Evolutionary conservation across 35 echinoderm and acorn worm species (phyloP).

Genomic region (Lytechinus pictus): DNA sequence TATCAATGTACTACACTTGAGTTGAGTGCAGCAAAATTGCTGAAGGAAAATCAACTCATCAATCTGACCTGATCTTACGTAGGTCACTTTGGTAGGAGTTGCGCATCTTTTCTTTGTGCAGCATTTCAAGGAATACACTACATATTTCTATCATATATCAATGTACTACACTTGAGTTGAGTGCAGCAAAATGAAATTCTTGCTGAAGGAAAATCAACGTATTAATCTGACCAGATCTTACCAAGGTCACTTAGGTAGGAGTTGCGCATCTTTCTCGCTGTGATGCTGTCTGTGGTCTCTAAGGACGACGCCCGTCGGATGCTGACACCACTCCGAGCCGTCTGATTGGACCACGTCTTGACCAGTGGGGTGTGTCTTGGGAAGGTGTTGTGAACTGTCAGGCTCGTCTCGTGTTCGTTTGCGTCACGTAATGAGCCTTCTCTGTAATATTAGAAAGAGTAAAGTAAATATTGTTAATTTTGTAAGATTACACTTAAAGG

Average conservation of each 20-base stretch:
- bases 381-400: not conserved
- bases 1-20: no score
- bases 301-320: slow-evolving; percentile 80
- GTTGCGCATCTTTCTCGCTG: slow-evolving; percentile 53
- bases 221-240: not conserved
- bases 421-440: slow-evolving; percentile 35
- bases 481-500: no score
- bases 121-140: no score
- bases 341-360: slow-evolving; percentile 78
- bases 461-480: no score
- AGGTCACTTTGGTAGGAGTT: slow-evolving; percentile 24
- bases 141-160: no score
- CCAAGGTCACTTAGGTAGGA: slow-evolving; percentile 54
- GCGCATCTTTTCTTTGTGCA: no score
- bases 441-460: not conserved
- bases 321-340: slow-evolving; percentile 52
- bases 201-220: not conserved
- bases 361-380: not conserved
- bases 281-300: slow-evolving; percentile 65
- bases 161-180: no score
- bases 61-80: not conserved
- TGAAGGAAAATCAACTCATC: not conserved
- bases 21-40: no score
- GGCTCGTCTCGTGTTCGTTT: slow-evolving; percentile 20
- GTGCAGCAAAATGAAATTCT: no score